phyloP scores from a whole-genome alignment of 2,797 vertebrate species.

The Cercopithecus mitis region DNA sequence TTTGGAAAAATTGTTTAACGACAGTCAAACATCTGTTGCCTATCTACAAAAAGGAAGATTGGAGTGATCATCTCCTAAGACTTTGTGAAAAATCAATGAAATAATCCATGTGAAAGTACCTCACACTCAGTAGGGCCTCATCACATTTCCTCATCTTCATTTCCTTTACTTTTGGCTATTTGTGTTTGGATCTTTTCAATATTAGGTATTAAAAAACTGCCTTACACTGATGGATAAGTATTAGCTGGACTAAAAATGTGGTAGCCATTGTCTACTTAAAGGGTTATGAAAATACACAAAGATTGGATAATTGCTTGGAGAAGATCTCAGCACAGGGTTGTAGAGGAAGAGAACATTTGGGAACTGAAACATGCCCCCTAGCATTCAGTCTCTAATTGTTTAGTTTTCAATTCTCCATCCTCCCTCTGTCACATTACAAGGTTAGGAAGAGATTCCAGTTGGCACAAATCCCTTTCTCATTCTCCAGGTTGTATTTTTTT shows the following conservation, averaged over 20 bases:
- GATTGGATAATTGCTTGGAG: background rate
- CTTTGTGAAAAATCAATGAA: background rate
- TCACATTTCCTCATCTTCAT: background rate
- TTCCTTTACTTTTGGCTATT: background rate
- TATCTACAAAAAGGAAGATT: background rate
- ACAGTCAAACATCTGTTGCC: background rate
- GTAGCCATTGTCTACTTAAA: background rate
- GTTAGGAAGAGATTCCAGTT: background rate
- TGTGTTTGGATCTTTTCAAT: background rate
- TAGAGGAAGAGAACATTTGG: background rate
- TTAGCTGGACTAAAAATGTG: background rate
- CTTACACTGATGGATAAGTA: background rate
- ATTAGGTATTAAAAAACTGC: background rate
- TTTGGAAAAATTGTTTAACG: background rate
- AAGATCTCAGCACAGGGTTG: background rate
- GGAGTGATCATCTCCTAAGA: background rate
- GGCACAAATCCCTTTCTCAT: background rate
- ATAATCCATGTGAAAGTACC: background rate
- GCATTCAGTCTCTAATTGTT: background rate
- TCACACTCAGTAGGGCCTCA: background rate
- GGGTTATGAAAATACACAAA: background rate
- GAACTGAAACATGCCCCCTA: background rate
- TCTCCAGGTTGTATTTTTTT: background rate
- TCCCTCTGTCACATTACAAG: background rate
- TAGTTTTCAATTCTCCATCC: background rate